Conservation (phyloP, 2,113 vertebrate genomes). For the Mandrillus leucophaeus region DNA sequence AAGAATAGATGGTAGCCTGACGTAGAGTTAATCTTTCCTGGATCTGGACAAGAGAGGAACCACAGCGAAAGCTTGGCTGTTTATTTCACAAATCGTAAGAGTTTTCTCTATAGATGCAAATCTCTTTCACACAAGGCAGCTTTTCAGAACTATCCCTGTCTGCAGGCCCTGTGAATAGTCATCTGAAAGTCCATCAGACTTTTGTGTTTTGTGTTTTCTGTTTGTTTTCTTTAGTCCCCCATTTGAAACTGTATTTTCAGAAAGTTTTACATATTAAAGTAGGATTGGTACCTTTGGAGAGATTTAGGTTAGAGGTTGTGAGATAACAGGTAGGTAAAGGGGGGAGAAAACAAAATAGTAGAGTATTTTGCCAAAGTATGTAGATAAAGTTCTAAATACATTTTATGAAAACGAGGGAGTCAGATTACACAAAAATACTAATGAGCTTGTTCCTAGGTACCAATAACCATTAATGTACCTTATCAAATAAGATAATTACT, state of each 20-base stretch:
- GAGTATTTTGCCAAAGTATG: neutral
- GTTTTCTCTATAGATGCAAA: neutral
- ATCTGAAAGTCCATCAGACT: neutral
- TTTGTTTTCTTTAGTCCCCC: neutral
- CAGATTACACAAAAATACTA: neutral
- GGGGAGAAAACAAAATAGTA: neutral
- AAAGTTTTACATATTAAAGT: neutral
- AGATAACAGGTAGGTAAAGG: neutral
- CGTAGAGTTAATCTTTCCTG: neutral
- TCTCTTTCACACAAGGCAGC: neutral
- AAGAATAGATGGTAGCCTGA: neutral
- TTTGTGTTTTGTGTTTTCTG: neutral
- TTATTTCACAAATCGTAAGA: neutral
- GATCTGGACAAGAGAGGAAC: neutral
- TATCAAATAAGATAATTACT: constrained; percentile 37
- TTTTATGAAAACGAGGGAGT: neutral
- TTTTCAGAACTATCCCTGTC: neutral
- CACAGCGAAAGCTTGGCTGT: neutral
- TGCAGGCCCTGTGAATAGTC: neutral
- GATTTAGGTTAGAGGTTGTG: neutral
- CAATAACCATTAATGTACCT: constrained; percentile 11
- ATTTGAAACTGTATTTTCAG: neutral
- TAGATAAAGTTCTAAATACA: neutral
- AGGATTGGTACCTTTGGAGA: neutral
- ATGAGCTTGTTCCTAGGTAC: neutral